These are phyloP conservation scores for Gobionotothen gibberifrons DNA, from an alignment of 2,797 vertebrate species.

Conservation along the genomic window DNA sequence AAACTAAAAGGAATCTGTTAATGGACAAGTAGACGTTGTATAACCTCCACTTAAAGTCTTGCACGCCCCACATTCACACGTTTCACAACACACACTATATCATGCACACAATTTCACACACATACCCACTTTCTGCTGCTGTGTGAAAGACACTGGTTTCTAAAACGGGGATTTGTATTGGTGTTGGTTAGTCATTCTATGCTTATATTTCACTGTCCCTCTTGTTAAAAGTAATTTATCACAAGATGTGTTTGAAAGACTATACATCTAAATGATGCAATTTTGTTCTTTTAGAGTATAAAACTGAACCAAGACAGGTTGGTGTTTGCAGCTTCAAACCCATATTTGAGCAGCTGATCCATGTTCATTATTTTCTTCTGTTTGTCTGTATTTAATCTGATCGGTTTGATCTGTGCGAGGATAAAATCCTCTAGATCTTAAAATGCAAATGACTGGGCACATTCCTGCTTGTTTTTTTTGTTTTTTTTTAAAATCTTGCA, in stretches of 20 bases:
- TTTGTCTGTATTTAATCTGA: constrained; percentile 39
- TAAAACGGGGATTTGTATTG: constrained; percentile 64
- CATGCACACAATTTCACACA: constrained; percentile 51
- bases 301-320: constrained; percentile 1
- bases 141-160: constrained; percentile 78
- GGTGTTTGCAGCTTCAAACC: constrained; percentile 23
- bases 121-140: constrained; percentile 69
- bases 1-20: constrained; percentile 74
- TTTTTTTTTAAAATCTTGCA: constrained; percentile 69
- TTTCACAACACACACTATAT: constrained; percentile 41
- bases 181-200: constrained; percentile 44
- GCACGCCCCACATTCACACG: constrained; percentile 55
- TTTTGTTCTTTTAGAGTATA: constrained; percentile 11
- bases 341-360: background rate
- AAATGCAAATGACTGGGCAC: constrained; percentile 37
- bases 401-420: constrained; percentile 7
- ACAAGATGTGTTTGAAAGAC: constrained; percentile 37
- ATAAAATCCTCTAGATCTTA: constrained; percentile 49
- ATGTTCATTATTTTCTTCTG: constrained; percentile 10
- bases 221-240: constrained; percentile 46
- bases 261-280: constrained; percentile 35
- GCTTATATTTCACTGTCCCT: constrained; percentile 52
- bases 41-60: constrained; percentile 78
- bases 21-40: constrained; percentile 76
- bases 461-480: constrained; percentile 49